phyloP scores from a whole-genome alignment of 2,113 vertebrate genomes.

The Gracilinanus agilis region DNA sequence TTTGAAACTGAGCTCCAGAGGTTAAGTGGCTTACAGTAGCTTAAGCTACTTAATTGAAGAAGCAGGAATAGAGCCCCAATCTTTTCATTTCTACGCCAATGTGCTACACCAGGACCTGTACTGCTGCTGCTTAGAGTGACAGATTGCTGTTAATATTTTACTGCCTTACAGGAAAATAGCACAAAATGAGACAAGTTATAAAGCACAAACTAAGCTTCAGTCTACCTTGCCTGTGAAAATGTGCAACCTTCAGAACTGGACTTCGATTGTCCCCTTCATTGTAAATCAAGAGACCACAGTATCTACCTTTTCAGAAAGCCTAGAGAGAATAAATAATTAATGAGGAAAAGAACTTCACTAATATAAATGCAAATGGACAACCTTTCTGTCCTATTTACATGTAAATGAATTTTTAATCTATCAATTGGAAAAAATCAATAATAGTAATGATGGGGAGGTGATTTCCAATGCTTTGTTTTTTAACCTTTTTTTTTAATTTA shows the following conservation, averaged over 20 bases:
- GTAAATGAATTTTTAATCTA: slow-evolving; percentile 64
- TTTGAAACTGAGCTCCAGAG: not conserved
- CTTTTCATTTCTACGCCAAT: not conserved
- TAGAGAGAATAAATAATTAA: slow-evolving; percentile 69
- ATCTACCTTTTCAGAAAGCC: slow-evolving; percentile 25
- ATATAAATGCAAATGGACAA: slow-evolving; percentile 71
- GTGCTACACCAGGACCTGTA: slow-evolving; percentile 17
- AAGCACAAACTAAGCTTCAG: not conserved
- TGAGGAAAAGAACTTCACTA: slow-evolving; percentile 53
- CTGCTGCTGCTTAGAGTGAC: slow-evolving; percentile 23
- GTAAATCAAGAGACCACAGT: slow-evolving; percentile 9
- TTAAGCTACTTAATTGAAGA: not conserved
- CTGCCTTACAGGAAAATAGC: not conserved
- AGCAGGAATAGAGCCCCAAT: not conserved
- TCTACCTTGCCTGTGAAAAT: not conserved
- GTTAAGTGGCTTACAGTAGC: not conserved
- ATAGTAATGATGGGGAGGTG: slow-evolving; percentile 42
- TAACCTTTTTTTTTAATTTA: not conserved
- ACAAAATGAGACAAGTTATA: not conserved
- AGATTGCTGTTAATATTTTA: not conserved
- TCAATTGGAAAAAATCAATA: slow-evolving; percentile 73
- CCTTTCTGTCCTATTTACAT: slow-evolving; percentile 63
- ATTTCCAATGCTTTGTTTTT: slow-evolving; percentile 61
- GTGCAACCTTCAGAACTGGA: not conserved
- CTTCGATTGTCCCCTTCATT: slow-evolving; percentile 9